Base-by-base conservation (phyloP, 64 coral and sea anemone species). In the Exaiptasia diaphana region DNA sequence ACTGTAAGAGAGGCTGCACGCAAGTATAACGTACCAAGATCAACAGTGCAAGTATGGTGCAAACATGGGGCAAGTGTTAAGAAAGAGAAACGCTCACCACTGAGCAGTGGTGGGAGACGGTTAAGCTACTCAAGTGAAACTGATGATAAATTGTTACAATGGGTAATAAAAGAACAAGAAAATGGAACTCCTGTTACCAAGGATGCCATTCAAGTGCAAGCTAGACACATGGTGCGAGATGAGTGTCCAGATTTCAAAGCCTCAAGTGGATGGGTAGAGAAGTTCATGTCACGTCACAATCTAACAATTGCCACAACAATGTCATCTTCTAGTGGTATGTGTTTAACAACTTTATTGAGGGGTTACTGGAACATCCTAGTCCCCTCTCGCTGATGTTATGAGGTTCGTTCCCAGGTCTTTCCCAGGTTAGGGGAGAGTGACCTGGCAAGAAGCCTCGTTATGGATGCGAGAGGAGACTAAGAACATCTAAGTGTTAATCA, bases 201-300 rank as follows among this genome's bases (percentile, higher is more conserved):
- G 62, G 93, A 97, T 74, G 93, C 93, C 13, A 97, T 97, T 18
- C 93, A 97, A 41, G 39, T 72, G 0, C 88, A 92, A 67, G 93
- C 93, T 23, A 78, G 89, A 12, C 49, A 39, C 25, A 56, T 97
- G 36, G 81, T 97, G 40, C 72, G 89, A 24, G 84, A 92, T 38
- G 93, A 97, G 24, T 97, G 93, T 75, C 93, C 93, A 36, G 93
- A 97, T 23, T 97, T 97, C 50, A 97, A 97, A 43, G 93, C 93
- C 3, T 97, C 93, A 0, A 97, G 93, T 92, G 93, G 93, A 10
- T 97, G 93, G 93, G 93, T 97, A 31, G 93, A 97, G n/a, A 97
- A 97, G 45, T 92, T 97, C 67, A 78, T 97, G 38, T 83, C 73
- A 31, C 80, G 93, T 20, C 93, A 97, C 52, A 97, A 88, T 68